A percentile compares a stretch with the other conserved stretches of the same genome.
Evolutionary conservation across 2,113 vertebrate genomes (phyloP).

Genomic region (Vimba vimba): DNA sequence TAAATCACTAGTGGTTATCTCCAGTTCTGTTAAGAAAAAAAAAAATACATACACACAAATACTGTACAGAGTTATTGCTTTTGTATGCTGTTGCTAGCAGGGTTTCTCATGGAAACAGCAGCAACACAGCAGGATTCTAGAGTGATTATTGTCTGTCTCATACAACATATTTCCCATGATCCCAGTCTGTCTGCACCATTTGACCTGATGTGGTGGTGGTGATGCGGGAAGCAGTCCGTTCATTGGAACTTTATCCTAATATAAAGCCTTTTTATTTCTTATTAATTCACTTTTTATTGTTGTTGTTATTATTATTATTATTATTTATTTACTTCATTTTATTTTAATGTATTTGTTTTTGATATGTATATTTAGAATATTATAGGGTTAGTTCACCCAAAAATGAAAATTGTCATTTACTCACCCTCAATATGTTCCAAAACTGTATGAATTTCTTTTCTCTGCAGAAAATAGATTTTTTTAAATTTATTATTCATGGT

Average conservation of each 20-base stretch:
- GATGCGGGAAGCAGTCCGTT: not conserved
- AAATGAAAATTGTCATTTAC: too few species aligned
- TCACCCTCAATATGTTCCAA: too few species aligned
- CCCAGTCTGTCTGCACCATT: not conserved
- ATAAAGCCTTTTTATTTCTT: not conserved
- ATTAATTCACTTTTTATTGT: not conserved
- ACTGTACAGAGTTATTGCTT: not conserved
- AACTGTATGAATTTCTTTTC: too few species aligned
- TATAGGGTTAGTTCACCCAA: not conserved
- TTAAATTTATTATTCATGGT: not conserved
- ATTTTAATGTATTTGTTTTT: not conserved
- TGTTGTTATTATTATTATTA: not conserved
- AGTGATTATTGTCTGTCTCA: not conserved
- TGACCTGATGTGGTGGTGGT: not conserved
- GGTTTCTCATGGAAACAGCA: not conserved
- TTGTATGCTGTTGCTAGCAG: not conserved
- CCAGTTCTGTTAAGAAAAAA: not conserved
- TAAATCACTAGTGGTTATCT: not conserved
- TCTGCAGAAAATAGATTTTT: too few species aligned
- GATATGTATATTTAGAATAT: not conserved
- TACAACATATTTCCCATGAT: slow-evolving; percentile 2
- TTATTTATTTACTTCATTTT: not conserved
- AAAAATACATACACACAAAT: not conserved
- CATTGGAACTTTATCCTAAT: not conserved
- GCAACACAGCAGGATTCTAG: not conserved